Conservation (phyloP, 2,113 vertebrate species). For the Otus sunia region DNA sequence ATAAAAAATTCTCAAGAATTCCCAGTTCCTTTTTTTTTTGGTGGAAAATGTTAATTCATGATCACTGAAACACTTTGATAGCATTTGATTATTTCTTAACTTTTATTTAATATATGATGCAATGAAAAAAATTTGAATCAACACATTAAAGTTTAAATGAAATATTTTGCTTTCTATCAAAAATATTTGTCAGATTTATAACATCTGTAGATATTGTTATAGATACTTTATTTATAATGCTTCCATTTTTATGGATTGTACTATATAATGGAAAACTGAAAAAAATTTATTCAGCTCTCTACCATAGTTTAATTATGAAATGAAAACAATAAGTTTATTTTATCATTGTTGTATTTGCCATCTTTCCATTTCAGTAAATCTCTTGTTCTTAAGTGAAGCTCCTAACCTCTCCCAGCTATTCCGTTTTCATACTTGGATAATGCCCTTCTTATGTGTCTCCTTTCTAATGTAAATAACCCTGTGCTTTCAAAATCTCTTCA, state of each 20-base stretch:
- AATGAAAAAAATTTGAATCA: not conserved
- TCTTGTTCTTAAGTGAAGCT: not conserved
- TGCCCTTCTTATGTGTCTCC: not conserved
- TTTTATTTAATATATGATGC: not conserved
- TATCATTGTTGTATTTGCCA: not conserved
- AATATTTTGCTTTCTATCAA: not conserved
- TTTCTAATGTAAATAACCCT: slow-evolving; percentile 34
- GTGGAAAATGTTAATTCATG: not conserved
- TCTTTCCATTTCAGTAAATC: slow-evolving; percentile 14
- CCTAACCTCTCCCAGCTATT: not conserved
- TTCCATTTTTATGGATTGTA: not conserved
- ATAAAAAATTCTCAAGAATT: not conserved
- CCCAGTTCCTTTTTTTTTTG: not conserved
- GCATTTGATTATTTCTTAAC: not conserved
- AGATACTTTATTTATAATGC: not conserved
- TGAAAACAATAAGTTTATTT: not conserved
- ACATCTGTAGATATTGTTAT: not conserved
- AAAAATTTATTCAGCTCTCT: not conserved
- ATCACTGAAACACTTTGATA: not conserved
- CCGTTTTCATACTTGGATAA: not conserved
- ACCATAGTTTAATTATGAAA: not conserved
- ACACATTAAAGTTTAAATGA: not conserved
- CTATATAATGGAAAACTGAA: not conserved
- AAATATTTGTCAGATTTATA: not conserved
- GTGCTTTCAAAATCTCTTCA: slow-evolving; percentile 4